Evolutionary conservation across 2,113 vertebrate genomes (phyloP).

Genomic region (Illadopsis cleaveri): DNA sequence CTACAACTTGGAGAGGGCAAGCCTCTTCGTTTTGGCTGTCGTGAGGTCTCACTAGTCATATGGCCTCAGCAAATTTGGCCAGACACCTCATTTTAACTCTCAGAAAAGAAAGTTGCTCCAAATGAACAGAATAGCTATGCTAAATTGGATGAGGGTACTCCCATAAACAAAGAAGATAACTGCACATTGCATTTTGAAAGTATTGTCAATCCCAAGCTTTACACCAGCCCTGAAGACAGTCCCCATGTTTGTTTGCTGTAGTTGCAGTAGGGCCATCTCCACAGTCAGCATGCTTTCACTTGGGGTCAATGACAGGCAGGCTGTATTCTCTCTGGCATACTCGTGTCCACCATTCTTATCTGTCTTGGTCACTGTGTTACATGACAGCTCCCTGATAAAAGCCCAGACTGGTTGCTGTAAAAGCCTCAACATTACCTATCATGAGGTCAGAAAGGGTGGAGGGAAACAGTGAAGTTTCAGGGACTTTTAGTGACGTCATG

Average conservation of each 20-base stretch:
- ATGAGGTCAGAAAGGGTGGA: not conserved
- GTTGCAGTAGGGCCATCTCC: not conserved
- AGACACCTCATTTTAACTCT: not conserved
- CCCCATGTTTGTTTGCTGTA: not conserved
- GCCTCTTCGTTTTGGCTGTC: not conserved
- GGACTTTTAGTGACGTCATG: not conserved
- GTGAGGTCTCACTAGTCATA: not conserved
- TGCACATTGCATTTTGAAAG: not conserved
- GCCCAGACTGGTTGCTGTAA: not conserved
- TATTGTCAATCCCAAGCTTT: not conserved
- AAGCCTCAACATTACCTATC: not conserved
- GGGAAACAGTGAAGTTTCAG: not conserved
- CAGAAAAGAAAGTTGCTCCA: not conserved
- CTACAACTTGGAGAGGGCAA: not conserved
- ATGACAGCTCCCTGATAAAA: not conserved
- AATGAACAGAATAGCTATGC: not conserved
- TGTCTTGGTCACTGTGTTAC: not conserved
- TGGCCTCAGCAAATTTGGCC: not conserved
- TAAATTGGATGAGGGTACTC: accelerated
- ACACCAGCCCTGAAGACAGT: not conserved
- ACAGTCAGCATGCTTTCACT: accelerated
- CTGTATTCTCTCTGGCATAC: not conserved
- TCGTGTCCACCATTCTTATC: not conserved
- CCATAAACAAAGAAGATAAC: accelerated
- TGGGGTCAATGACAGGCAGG: not conserved